Evolutionary conservation across 2,113 vertebrate genomes (phyloP).

Genomic region (Cyanoderma ruficeps): DNA sequence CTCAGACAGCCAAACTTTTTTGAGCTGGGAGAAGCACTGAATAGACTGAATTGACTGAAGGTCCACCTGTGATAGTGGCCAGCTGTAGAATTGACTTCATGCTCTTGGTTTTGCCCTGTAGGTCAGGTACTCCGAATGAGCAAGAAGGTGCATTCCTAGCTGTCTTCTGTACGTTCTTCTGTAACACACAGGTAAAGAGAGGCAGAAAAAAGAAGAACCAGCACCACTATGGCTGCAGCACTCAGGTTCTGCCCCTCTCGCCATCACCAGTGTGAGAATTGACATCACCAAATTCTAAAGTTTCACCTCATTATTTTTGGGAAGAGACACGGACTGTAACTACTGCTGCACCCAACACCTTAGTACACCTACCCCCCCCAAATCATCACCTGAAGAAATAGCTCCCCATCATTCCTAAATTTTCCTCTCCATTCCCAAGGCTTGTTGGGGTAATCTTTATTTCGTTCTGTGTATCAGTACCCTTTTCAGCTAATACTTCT

Average conservation of each 20-base stretch:
- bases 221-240: not conserved
- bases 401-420: not conserved
- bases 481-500: not conserved
- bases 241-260: not conserved
- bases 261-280: not conserved
- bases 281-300: not conserved
- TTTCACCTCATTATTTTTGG: not conserved
- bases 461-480: not conserved
- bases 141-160: not conserved
- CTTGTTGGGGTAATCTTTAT: not conserved
- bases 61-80: not conserved
- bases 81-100: not conserved
- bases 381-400: not conserved
- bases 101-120: not conserved
- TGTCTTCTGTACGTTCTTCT: not conserved
- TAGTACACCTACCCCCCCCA: not conserved
- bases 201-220: not conserved
- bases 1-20: not conserved
- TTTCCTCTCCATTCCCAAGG: not conserved
- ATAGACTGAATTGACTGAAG: not conserved
- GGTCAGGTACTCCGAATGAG: not conserved
- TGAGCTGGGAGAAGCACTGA: not conserved
- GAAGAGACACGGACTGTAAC: not conserved
- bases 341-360: not conserved
- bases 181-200: not conserved